Evolutionary conservation across 2,113 vertebrate species (phyloP).

Genomic region (Gadus chalcogrammus): DNA sequence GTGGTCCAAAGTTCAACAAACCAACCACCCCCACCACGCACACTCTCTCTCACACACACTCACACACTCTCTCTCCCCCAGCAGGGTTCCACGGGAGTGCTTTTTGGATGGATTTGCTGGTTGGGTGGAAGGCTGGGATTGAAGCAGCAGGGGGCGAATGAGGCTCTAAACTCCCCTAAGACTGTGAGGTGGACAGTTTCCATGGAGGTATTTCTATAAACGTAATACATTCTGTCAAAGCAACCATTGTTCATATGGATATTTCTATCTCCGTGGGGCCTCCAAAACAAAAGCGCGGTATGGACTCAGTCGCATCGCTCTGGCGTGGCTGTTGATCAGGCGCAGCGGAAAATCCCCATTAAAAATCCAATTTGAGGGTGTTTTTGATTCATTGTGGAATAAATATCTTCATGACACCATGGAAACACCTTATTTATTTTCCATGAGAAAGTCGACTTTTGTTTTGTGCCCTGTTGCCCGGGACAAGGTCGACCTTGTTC

Average conservation of each 20-base stretch:
- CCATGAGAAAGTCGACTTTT: background rate
- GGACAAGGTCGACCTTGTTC: background rate
- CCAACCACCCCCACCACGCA: conserved; percentile 17
- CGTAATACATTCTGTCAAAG: background rate
- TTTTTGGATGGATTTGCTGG: conserved; percentile 25
- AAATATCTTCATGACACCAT: background rate
- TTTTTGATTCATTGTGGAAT: conserved; percentile 2
- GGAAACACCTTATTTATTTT: conserved; percentile 5
- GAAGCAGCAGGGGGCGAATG: background rate
- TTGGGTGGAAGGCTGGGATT: background rate
- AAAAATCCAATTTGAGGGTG: conserved; percentile 8
- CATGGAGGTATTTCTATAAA: background rate
- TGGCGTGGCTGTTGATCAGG: background rate
- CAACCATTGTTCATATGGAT: background rate
- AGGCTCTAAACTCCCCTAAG: background rate
- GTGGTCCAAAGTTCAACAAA: conserved; percentile 20
- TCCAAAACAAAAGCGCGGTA: background rate
- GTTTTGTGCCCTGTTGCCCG: background rate
- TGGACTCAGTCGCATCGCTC: background rate
- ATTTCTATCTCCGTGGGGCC: background rate
- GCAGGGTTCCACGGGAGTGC: conserved; percentile 20
- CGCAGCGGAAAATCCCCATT: conserved; percentile 5
- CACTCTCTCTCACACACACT: no score
- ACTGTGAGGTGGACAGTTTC: background rate
- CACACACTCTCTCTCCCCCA: no score